phyloP scores from a whole-genome alignment of 2,888 invertebrate species.

The Ctenicera cuprea region DNA sequence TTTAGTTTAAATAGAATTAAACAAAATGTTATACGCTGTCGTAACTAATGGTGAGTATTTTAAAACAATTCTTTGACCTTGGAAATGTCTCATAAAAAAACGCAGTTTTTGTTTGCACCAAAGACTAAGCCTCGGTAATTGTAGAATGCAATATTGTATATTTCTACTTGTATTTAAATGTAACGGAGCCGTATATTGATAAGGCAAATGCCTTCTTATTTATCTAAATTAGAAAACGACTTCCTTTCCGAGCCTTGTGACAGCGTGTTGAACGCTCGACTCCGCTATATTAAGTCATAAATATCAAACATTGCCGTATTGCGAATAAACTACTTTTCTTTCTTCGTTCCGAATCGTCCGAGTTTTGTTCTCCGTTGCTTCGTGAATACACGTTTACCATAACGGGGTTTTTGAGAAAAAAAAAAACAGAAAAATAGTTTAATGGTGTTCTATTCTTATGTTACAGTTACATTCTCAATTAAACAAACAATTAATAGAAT shows the following conservation, averaged over 20 bases:
- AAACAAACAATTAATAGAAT: slow-evolving; percentile 4
- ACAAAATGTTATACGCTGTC: background rate
- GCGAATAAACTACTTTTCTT: slow-evolving; percentile 33
- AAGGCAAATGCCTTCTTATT: slow-evolving; percentile 16
- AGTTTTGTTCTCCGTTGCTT: background rate
- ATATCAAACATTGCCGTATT: slow-evolving; percentile 41
- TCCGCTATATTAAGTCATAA: slow-evolving; percentile 45
- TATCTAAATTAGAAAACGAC: slow-evolving; percentile 44
- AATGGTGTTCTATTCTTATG: too few relatives aligned
- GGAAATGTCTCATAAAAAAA: slow-evolving; percentile 15
- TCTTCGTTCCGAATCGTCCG: slow-evolving; percentile 4
- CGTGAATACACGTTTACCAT: background rate
- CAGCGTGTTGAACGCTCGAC: slow-evolving; percentile 11
- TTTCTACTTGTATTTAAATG: slow-evolving; percentile 14
- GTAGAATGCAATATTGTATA: slow-evolving; percentile 31
- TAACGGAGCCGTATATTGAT: background rate
- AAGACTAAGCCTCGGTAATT: slow-evolving; percentile 18
- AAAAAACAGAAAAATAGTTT: background rate
- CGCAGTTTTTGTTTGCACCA: too few relatives aligned
- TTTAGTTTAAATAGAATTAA: slow-evolving; percentile 42
- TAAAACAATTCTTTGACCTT: slow-evolving; percentile 23
- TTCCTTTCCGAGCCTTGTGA: slow-evolving; percentile 36
- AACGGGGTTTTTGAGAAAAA: background rate
- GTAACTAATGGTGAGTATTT: slow-evolving; percentile 1
- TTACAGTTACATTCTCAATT: background rate